phyloP scores from a whole-genome alignment of 2,797 vertebrate genomes.

The Acanthurus lineatus region DNA sequence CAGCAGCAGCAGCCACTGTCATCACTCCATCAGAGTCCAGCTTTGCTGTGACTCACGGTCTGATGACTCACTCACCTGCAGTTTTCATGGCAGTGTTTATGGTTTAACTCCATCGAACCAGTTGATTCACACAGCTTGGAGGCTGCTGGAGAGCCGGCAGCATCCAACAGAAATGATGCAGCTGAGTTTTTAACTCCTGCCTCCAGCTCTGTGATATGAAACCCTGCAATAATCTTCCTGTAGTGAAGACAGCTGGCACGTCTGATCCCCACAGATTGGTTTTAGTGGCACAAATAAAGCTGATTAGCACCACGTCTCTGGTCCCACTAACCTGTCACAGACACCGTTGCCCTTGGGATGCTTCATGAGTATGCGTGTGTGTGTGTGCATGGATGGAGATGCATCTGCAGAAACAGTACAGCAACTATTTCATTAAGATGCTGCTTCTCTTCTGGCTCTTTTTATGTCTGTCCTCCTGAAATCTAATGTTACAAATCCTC shows the following conservation, averaged over 20 bases:
- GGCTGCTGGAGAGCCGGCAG: neutral
- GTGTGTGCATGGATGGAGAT: conserved; percentile 18
- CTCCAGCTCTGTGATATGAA: conserved; percentile 81
- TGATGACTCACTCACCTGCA: conserved; percentile 6
- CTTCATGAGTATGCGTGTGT: conserved; percentile 4
- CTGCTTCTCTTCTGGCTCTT: neutral
- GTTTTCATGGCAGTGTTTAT: accelerated
- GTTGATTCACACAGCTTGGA: no score
- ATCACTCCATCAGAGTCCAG: neutral
- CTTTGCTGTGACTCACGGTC: neutral
- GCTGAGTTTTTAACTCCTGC: neutral
- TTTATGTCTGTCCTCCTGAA: neutral
- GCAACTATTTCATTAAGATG: neutral
- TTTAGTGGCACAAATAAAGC: conserved; percentile 92
- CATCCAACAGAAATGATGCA: neutral
- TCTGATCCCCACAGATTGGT: conserved; percentile 93
- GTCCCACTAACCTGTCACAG: conserved; percentile 85
- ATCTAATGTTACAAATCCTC: neutral
- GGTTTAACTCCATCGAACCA: no score
- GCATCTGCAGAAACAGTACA: neutral
- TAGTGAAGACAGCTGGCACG: conserved; percentile 91
- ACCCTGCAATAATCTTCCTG: conserved; percentile 79
- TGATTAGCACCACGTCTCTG: conserved; percentile 89
- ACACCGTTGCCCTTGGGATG: conserved; percentile 83
- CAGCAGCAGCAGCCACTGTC: neutral